These are phyloP conservation scores for Zoanthus solanderi DNA, from an alignment of 92 coral and sea anemone species.

Conservation along the genomic window DNA sequence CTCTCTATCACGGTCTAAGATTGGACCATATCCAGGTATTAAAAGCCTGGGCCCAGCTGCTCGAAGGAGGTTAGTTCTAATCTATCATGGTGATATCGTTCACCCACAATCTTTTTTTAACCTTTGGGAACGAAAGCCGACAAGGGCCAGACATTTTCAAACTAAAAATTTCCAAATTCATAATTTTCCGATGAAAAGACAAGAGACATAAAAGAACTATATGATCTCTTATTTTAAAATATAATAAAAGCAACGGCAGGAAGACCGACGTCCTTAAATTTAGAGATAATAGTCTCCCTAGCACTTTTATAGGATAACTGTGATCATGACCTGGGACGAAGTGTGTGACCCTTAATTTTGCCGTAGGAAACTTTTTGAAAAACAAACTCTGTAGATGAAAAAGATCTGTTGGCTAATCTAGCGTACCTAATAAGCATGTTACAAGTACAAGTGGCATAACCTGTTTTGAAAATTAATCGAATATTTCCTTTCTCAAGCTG, in stretches of 20 bases:
- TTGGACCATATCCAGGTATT: too few relatives aligned
- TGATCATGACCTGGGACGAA: slow-evolving; percentile 13
- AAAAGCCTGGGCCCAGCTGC: too few relatives aligned
- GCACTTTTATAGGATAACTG: slow-evolving; percentile 28
- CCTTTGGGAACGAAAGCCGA: too few relatives aligned
- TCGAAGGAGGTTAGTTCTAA: too few relatives aligned
- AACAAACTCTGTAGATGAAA: slow-evolving; percentile 3
- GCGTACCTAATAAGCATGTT: slow-evolving; percentile 27
- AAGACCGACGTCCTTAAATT: slow-evolving; percentile 19
- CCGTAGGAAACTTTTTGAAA: slow-evolving; percentile 27
- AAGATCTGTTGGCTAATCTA: slow-evolving; percentile 10
- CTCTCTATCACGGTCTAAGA: too few relatives aligned
- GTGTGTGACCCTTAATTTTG: slow-evolving; percentile 22
- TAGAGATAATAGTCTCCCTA: slow-evolving; percentile 14
- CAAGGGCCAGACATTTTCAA: too few relatives aligned
- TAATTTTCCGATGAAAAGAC: too few relatives aligned
- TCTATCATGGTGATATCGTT: too few relatives aligned
- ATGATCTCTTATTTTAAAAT: too few relatives aligned
- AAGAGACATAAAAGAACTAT: too few relatives aligned
- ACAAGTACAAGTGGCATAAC: slow-evolving; percentile 19
- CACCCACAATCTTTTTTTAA: too few relatives aligned
- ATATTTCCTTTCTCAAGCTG: slow-evolving; percentile 26
- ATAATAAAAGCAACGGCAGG: neutral
- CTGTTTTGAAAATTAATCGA: slow-evolving; percentile 27
- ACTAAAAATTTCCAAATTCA: too few relatives aligned